Evolutionary conservation across 1,140 invertebrate genomes (phyloP), one percentile per base, ranked within the genome.

Genomic region (Aleiodes sp.): DNA sequence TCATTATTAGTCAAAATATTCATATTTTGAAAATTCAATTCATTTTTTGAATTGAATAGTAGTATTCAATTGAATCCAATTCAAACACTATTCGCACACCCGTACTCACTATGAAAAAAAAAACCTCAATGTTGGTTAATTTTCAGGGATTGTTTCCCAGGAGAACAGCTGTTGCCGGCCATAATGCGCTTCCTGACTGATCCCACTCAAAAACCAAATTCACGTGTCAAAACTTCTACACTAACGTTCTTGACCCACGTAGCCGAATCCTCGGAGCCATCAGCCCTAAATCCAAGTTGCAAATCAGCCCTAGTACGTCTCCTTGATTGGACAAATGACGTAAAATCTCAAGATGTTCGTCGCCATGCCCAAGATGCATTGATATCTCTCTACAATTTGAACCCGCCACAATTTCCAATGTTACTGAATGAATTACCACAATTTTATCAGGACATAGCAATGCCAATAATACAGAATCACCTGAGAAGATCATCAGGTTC

Each of bases 141-240:
- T n/a, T n/a, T 10, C 80, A 91, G 91, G 73, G 90, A 90, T 29
- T 88, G 86, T 57, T 93, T 93, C 81, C 84, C 89, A n/a, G 87
- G 84, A 66, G 88, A 91, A 70, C 85, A 89, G 63, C 88, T 92
- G 75, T 87, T 93, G 75, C 87, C 87, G 65, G 87, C 88, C 41
- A 85, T 93, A 35, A 88, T 90, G 73, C 87, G 93, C 80, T 96
- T 96, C 85, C 86, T 98, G 14, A 92, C 92, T 46, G 96, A 98
- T 86, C 90, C 93, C 10, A 94, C 95, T 7, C 95, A 98, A 82
- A 96, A 95, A 10, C 96, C 95, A 1, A 97, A 94, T 76, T 88
- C 91, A 0, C 94, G 94, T 80, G 95, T 96, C 26, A 94, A 94
- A 82, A 87, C 92, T 67, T 91, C 92, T 24, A 92, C 91, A 39